Base-by-base conservation (phyloP, 1,140 invertebrate genomes). In the Plectrocnemia conspersa region DNA sequence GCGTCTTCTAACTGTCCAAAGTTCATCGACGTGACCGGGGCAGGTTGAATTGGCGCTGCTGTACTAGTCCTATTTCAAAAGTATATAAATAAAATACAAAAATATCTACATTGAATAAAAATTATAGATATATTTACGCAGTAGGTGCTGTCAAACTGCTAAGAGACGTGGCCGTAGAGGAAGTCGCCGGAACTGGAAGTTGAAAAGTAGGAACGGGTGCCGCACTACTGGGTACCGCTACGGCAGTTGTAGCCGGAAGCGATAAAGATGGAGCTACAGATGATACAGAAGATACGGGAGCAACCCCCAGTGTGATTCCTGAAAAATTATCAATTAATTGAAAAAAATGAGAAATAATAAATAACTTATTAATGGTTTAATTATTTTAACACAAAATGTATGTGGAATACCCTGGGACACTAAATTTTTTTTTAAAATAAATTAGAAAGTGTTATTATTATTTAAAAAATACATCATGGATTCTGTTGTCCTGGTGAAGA, bases 1-100 rank as follows among this genome's bases (percentile, higher is more conserved):
- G 82, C 80, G 64, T 97, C 93, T 71, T 97, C 92, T 16, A 97
- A 68, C 66, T 96, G 89, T 18, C 84, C 81, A 66, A 93, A 97
- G 13, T 83, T 92, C 64, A 97, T 83, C 5, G 79, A 69, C 0
- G 70, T 63, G 57, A 64, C 68, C 63, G 59, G 72, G 63, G 65
- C 78, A 60, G 69, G 71, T 42, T 68, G 50, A 62, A 52, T 63
- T 53, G 63, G 66, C 57, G 56, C 69, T 64, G 64, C 72, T 63
- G 74, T 66, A 62, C 64, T 79, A 63, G 63, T 76, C 71, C 52
- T 49, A 59, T 54, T 38, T 61, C 25, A 50, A 53, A 46, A 45
- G 1, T 16, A 44, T 27, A 47, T 50, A 21, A 36, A 41, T 11
- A 48, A 22, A 33, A 40, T 49, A 47, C 21, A 11, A 44, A 33